Evolutionary conservation across 2,113 vertebrate genomes (phyloP), one percentile per base, ranked within the genome.

Genomic region (Percopsis transmontana): DNA sequence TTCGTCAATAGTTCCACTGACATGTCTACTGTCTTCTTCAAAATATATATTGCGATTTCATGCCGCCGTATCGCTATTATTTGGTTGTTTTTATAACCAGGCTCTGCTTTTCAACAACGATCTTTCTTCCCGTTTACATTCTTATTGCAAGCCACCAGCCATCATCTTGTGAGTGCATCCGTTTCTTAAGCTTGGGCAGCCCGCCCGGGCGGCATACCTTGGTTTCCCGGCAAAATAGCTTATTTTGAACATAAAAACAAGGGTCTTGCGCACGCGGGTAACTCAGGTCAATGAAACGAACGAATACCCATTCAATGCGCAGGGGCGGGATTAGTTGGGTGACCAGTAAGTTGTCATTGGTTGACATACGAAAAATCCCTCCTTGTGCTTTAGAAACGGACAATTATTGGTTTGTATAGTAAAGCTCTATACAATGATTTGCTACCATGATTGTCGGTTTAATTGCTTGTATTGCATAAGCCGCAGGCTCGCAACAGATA

Each of bases 121-220:
- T 81, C 87, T 90, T 76, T 80, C 84, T 88, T 87, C 84, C 87
- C 89, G 82, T 90, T 88, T 88, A 84, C 82, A 79, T 84, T 88
- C 87, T 87, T 84, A 66, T 13, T 57, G 73, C 68, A 68, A 83
- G 74, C 72, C 70, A 72, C 69, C 87, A 88, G 89, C 85, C 87
- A 89, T 88, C 76, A 70, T 83, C 64, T 74, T 23, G 27, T 6
- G 0, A 4, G 24, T 68, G 24, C n/a, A 68, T 13, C 85, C 0
- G 70, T 68, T 84, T 83, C 0, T 0, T 0, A 0, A 13, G 27
- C 58, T 19, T 0, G 60, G 16, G 3, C 67, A 79, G 71, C 51
- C 27, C 20, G 51, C 0, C 42, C 0, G 84, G 87, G 89, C 78
- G 89, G 87, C 14, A 18, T 48, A 11, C 21, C n/a, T 3, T 48